Base-by-base conservation (phyloP, 2,797 vertebrate genomes). In the Hemitrygon akajei region DNA sequence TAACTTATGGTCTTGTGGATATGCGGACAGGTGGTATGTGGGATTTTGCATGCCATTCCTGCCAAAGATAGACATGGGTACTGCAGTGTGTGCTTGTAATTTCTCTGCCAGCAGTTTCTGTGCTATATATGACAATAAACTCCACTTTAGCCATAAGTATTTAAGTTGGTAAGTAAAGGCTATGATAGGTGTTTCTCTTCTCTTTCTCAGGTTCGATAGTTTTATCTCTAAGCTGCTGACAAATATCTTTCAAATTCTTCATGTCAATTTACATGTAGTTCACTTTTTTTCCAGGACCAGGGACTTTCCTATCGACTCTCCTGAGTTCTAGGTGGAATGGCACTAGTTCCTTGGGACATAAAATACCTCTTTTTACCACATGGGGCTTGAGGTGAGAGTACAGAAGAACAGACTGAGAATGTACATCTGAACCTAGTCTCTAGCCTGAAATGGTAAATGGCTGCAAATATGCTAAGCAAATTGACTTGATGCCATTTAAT, bases 271-370 rank as follows among this genome's bases (percentile, higher is more conserved):
- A 82, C 81, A 22, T 71, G 6, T 20, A 18, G 27, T 47, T 82
- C 93, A 71, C 91, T 80, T 94, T 47, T n/a, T 94, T 94, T 94
- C 56, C 95, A 97, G 97, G 97, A 87, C 97, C 97, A 76, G 97
- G 96, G 27, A 97, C 97, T 2, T 98, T 98, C 94, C 95, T 97
- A 27, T 95, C 98, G 80, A 96, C 96, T 86, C 97, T 97, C 95
- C 96, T 98, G 94, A 97, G 97, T 95, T 96, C 96, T 12, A 93
- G 95, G 18, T 97, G 97, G 97, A 96, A 96, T 93, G 97, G 97
- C 95, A 96, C 95, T 73, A 95, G 60, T 12, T 95, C 97, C 93
- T 71, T 95, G 93, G 96, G 97, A 1, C 97, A 98, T 95, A 96
- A 96, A 73, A 95, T 98, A 94, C 97, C 96, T 14, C 94, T 97